Conservation (phyloP, 2,888 invertebrate genomes). For the Leptopilina drosophilae region DNA sequence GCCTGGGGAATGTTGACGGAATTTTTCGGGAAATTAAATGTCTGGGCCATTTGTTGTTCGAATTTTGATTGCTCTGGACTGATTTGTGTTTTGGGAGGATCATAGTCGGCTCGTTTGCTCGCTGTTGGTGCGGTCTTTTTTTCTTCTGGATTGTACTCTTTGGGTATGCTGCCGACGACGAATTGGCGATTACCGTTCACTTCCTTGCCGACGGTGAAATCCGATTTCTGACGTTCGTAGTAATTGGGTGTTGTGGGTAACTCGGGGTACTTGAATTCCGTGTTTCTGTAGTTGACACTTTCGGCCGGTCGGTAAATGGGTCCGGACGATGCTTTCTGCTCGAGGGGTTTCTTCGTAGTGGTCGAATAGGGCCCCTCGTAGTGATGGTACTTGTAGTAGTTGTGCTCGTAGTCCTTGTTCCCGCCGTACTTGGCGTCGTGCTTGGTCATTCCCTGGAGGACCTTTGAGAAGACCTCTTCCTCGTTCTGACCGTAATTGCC, state of each 20-base stretch:
- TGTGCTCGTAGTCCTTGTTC: conserved; percentile 54
- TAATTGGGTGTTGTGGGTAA: conserved; percentile 66
- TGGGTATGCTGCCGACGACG: conserved; percentile 83
- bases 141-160: conserved; percentile 75
- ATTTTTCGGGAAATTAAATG: conserved; percentile 58
- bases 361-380: conserved; percentile 74
- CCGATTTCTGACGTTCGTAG: conserved; percentile 62
- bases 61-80: neutral
- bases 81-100: conserved; percentile 46
- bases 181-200: conserved; percentile 77
- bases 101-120: conserved; percentile 50
- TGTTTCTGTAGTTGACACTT: conserved; percentile 66
- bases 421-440: conserved; percentile 59
- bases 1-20: conserved; percentile 45
- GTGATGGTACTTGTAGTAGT: conserved; percentile 69
- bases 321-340: conserved; percentile 59
- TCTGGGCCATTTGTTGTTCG: conserved; percentile 53
- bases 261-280: conserved; percentile 70
- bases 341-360: conserved; percentile 70
- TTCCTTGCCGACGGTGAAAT: conserved; percentile 51
- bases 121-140: conserved; percentile 42
- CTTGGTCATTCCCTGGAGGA: conserved; percentile 83
- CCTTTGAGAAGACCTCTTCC: conserved; percentile 87
- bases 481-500: conserved; percentile 85
- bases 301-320: conserved; percentile 64